Conservation (phyloP, 2,888 invertebrate genomes). For the Perizoma flavofasciatum region DNA sequence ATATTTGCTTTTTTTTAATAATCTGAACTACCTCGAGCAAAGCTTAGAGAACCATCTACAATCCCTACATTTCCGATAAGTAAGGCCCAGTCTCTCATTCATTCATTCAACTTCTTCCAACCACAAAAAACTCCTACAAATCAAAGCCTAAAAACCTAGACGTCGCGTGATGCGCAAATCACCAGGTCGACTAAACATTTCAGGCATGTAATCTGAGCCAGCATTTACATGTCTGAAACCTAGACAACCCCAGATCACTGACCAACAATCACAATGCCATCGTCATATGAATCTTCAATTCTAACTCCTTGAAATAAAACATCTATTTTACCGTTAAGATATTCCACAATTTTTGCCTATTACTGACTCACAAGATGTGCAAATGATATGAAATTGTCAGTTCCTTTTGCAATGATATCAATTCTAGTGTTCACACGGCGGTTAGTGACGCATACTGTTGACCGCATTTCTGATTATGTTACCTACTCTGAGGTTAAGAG, state of each 20-base stretch:
- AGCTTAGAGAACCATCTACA: too few relatives aligned
- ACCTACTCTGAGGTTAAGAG: slow-evolving; percentile 20
- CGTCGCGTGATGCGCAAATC: too few relatives aligned
- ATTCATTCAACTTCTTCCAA: too few relatives aligned
- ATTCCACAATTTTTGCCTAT: slow-evolving; percentile 15
- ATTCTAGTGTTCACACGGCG: slow-evolving; percentile 46
- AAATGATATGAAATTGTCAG: slow-evolving; percentile 55
- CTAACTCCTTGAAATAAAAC: not conserved
- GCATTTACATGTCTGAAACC: slow-evolving; percentile 3
- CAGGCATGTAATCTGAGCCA: slow-evolving; percentile 15
- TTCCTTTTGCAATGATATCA: slow-evolving; percentile 62
- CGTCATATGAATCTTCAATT: not conserved
- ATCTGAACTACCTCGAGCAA: too few relatives aligned
- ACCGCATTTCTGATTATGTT: slow-evolving; percentile 21
- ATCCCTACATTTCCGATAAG: too few relatives aligned
- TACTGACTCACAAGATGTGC: slow-evolving; percentile 35
- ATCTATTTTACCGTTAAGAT: not conserved
- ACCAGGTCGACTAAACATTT: not conserved
- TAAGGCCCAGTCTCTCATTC: too few relatives aligned
- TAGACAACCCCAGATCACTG: slow-evolving; percentile 17
- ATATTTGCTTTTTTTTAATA: too few relatives aligned
- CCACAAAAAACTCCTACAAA: too few relatives aligned
- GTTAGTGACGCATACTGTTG: slow-evolving; percentile 28
- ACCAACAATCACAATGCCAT: slow-evolving; percentile 9
- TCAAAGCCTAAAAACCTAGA: too few relatives aligned